Base-by-base conservation (phyloP, 1,140 invertebrate genomes). In the Lysiphlebus fabarum region DNA sequence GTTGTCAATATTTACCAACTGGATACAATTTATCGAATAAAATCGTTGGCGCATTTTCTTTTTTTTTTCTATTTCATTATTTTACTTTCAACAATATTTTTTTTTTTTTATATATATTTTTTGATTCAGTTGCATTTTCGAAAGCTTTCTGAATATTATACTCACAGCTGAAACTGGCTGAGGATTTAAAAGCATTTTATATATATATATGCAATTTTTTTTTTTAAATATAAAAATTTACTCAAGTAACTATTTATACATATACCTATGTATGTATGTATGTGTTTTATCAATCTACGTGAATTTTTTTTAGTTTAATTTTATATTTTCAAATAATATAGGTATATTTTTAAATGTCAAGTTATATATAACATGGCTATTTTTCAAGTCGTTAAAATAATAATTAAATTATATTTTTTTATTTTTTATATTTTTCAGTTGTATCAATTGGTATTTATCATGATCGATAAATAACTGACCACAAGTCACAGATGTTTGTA, bases 1-100 rank as follows among this genome's bases (percentile, higher is more conserved):
- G 56, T 61, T 61, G 59, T 64, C 56, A 61, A 64, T 64, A 61
- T 64, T 64, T 64, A 64, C 56, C 51, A 47, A 54, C 47, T 42
- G 50, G 56, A 64, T 61, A 49, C 61, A 64, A 58, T 58, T 64
- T 56, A 64, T 44, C 61, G 50, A 58, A 61, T 54, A 42, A 38
- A 61, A 54, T 53, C 53, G 17, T 47, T 17, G 10, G 17, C 17
- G n/a, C 37, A 11, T 7, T 12, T 10, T 40, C 7, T 14, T 49
- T 6, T 45, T n/a, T 26, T 58, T 58, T 8, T 43, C 14, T n/a
- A 33, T 17, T 41, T 38, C 33, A 17, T 43, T 12, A 34, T 42
- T 40, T 33, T 7, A 34, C 6, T 38, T 41, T 48, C 47, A 11
- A 6, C 26, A 48, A 26, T 48, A 12, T 5, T 48, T 8, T 48